Conservation (phyloP, 1,140 invertebrate genomes). For the Calliphora vicina region DNA sequence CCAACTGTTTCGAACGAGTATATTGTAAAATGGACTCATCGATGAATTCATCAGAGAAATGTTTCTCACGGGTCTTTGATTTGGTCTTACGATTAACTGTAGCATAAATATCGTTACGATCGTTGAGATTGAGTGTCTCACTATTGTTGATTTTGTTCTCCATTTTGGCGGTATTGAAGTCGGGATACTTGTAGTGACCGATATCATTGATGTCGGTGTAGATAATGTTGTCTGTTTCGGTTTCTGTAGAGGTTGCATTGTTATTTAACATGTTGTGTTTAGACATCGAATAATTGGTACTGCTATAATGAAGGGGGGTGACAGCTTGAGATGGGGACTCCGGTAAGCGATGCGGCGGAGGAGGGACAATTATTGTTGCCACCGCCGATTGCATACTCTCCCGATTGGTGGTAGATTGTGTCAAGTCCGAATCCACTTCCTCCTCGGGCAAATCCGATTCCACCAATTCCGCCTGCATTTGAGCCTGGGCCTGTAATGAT, state of each 20-base stretch:
- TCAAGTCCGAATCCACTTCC: constrained; percentile 64
- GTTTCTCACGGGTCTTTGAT: constrained; percentile 59
- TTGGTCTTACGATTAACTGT: constrained; percentile 62
- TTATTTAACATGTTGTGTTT: constrained; percentile 62
- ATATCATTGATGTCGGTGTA: constrained; percentile 63
- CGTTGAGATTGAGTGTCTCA: constrained; percentile 57
- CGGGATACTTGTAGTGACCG: constrained; percentile 56
- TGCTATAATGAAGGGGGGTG: constrained; percentile 64
- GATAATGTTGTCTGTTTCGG: constrained; percentile 62
- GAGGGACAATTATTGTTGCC: constrained; percentile 50
- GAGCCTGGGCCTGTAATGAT: constrained; percentile 44
- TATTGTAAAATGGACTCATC: constrained; percentile 60
- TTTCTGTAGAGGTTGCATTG: constrained; percentile 58
- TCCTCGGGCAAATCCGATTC: constrained; percentile 61
- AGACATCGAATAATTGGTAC: constrained; percentile 64
- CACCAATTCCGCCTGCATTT: constrained; percentile 25
- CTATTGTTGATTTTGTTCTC: constrained; percentile 60
- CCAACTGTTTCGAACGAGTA: constrained; percentile 57
- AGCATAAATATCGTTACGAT: constrained; percentile 61
- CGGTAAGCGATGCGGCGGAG: constrained; percentile 60
- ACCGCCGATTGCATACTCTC: constrained; percentile 60
- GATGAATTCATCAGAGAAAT: constrained; percentile 61
- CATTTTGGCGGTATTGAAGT: constrained; percentile 50
- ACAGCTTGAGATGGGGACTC: constrained; percentile 62
- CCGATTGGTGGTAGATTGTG: constrained; percentile 63